Conservation (phyloP, 2,113 vertebrate genomes). For the Murina feae region DNA sequence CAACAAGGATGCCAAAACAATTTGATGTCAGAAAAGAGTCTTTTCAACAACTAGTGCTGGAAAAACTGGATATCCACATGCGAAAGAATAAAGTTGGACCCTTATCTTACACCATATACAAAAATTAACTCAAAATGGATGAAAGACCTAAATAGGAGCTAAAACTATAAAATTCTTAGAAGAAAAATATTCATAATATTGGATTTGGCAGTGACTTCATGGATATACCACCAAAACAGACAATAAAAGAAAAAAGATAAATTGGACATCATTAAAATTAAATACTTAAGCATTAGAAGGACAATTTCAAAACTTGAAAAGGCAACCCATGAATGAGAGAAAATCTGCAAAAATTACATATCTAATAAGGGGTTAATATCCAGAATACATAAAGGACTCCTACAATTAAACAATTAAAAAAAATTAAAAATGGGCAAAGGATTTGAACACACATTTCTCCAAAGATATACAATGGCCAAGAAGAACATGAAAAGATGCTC, state of each 20-base stretch:
- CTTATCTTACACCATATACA: background rate
- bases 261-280: background rate
- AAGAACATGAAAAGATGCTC: background rate
- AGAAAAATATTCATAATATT: background rate
- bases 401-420: background rate
- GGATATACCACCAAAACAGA: background rate
- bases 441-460: background rate
- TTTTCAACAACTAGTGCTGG: background rate
- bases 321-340: background rate
- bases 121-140: slow-evolving; percentile 12
- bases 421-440: background rate
- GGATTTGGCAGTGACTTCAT: slow-evolving; percentile 3
- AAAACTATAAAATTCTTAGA: slow-evolving; percentile 3
- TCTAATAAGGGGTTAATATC: background rate
- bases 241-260: background rate
- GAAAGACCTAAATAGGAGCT: background rate
- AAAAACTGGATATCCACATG: background rate
- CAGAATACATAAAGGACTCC: background rate
- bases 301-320: background rate
- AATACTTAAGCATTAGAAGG: background rate
- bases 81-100: background rate
- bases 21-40: background rate
- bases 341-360: background rate
- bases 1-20: background rate
- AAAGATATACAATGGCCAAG: background rate